Conservation (phyloP, 2,888 invertebrate genomes). For the Dasypolia templi region DNA sequence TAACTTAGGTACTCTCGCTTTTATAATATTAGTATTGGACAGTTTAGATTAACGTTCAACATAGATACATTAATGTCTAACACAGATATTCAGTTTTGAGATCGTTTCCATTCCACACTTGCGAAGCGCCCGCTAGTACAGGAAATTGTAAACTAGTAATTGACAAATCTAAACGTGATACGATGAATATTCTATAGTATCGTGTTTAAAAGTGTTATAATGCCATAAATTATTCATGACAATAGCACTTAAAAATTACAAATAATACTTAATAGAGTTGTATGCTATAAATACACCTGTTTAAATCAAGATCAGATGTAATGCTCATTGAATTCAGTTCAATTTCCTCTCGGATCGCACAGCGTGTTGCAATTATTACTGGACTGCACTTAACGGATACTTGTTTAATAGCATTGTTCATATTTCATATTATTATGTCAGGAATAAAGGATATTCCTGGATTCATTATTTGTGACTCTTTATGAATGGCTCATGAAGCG, state of each 20-base stretch:
- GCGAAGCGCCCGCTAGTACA: too few species aligned
- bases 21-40: too few species aligned
- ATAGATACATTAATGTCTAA: too few species aligned
- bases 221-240: not conserved
- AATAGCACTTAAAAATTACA: not conserved
- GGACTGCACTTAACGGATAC: conserved; percentile 8
- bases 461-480: not conserved
- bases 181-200: too few species aligned
- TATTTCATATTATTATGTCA: conserved; percentile 7
- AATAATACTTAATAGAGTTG: not conserved
- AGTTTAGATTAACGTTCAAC: too few species aligned
- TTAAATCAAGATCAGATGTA: conserved; percentile 24
- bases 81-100: too few species aligned
- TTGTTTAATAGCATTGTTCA: conserved; percentile 10
- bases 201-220: too few species aligned
- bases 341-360: conserved; percentile 36
- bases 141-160: too few species aligned
- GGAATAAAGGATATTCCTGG: not conserved
- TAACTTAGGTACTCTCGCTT: too few species aligned
- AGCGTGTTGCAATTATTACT: conserved; percentile 19
- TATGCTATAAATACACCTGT: not conserved
- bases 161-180: too few species aligned
- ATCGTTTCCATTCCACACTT: too few species aligned
- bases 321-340: conserved; percentile 42
- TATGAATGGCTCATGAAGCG: not conserved